Percentiles rank a stretch among this genome's conserved stretches.
phyloP scores from a whole-genome alignment of 2,113 vertebrate genomes.

The Colossoma macropomum region DNA sequence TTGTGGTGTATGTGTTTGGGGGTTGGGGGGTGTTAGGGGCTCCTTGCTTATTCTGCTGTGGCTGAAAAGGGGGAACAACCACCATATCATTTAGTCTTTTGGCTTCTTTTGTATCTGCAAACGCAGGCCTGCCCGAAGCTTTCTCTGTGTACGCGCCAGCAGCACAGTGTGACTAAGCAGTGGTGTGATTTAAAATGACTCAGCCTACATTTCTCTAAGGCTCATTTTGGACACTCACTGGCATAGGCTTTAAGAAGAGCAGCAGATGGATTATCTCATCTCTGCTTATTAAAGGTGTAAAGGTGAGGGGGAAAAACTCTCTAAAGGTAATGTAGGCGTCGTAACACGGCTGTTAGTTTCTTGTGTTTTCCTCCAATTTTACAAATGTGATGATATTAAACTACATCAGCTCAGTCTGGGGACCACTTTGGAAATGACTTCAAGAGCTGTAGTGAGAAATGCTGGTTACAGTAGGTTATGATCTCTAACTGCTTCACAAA shows the following conservation, averaged over 20 bases:
- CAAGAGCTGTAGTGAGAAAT: background rate
- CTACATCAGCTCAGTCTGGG: background rate
- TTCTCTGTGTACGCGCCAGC: background rate
- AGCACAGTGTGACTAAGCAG: background rate
- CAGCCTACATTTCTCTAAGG: background rate
- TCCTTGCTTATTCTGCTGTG: conserved; percentile 15
- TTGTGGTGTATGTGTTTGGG: conserved; percentile 4
- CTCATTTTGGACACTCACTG: background rate
- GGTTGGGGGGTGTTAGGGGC: background rate
- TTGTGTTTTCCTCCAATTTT: background rate
- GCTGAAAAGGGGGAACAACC: conserved; percentile 1
- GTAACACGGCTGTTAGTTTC: background rate
- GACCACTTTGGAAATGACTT: background rate
- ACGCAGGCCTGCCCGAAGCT: background rate
- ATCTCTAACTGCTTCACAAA: background rate
- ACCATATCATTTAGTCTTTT: conserved; percentile 5
- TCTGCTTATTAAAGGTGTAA: background rate
- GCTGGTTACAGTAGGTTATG: background rate
- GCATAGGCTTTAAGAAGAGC: background rate
- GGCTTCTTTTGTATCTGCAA: conserved; percentile 14
- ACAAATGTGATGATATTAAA: background rate
- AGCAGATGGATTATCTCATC: background rate
- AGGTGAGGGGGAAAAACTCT: background rate
- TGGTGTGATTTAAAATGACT: background rate
- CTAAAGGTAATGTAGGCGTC: background rate